Percentiles rank a stretch among this genome's conserved stretches.
Evolutionary conservation across 1,140 invertebrate genomes (phyloP).

Genomic region (Drosophila dunni): DNA sequence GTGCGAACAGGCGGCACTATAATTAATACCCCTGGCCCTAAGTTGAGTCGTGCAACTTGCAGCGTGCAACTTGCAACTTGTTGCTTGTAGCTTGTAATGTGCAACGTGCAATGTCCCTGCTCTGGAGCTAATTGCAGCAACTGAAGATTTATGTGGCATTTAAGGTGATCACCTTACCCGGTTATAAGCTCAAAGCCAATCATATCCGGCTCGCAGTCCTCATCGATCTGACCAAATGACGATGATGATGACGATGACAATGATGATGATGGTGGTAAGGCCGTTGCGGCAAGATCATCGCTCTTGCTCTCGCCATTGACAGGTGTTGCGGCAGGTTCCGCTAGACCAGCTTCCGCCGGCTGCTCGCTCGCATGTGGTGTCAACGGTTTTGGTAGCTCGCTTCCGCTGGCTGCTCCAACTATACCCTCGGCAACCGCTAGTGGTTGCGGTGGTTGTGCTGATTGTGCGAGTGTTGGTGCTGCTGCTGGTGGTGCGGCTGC

Average conservation of each 20-base stretch:
- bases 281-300: constrained; percentile 48
- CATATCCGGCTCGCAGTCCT: constrained; percentile 94
- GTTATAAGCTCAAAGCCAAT: constrained; percentile 96
- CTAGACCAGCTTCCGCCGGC: constrained; percentile 60
- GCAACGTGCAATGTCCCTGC: constrained; percentile 40
- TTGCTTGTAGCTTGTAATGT: not conserved
- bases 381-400: constrained; percentile 72
- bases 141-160: constrained; percentile 29
- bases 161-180: constrained; percentile 87
- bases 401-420: constrained; percentile 50
- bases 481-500: constrained; percentile 34
- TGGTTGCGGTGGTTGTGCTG: constrained; percentile 19
- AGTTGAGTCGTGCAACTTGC: not conserved
- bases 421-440: constrained; percentile 35
- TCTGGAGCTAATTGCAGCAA: constrained; percentile 76
- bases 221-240: constrained; percentile 85
- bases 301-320: constrained; percentile 53
- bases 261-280: constrained; percentile 84
- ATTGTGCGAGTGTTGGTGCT: constrained; percentile 17
- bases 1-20: constrained; percentile 58
- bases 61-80: not conserved
- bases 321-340: constrained; percentile 58
- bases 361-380: constrained; percentile 55
- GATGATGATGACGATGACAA: constrained; percentile 81
- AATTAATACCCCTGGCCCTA: constrained; percentile 37